Evolutionary conservation across 2,888 invertebrate species (phyloP), one percentile per base, ranked within the genome.

Genomic region (Rhaphigaster nebulosa): DNA sequence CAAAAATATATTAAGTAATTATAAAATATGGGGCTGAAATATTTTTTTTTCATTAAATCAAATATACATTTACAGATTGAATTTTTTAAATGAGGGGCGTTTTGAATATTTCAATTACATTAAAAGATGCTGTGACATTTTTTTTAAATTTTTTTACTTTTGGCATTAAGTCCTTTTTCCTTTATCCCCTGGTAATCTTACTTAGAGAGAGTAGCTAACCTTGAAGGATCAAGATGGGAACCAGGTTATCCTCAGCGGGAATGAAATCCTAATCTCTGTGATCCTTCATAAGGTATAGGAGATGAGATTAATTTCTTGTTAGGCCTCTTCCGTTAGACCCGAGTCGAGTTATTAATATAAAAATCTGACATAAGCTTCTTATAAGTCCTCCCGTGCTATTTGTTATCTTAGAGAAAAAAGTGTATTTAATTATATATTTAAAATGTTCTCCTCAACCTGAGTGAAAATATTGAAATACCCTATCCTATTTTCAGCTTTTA

Each of bases 401-500:
- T 65, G 65, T 29, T 65, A 65, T 65, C 65, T 13, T 29, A 65
- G 65, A 13, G n/a, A 29, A 29, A 26, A 29, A 65, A 1, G n/a
- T 65, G n/a, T 65, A 65, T 65, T 65, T 65, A 65, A 65, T 65
- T 65, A 65, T 60, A 60, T n/a, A 60, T 60, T 60, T 60, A n/a
- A 60, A 60, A n/a, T 60, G n/a, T 60, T 5, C 23, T 23, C 23
- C 20, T 54, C 23, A 23, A 23, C 15, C 10, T 52, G 45, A 6
- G 10, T 45, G 6, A 6, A 45, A 45, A 45, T 45, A 45, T 45
- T 45, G 10, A 45, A 6, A 45, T 45, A 45, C n/a, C n/a, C n/a
- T n/a, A n/a, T n/a, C n/a, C n/a, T n/a, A n/a, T n/a, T n/a, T n/a
- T n/a, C n/a, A n/a, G n/a, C n/a, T n/a, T n/a, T n/a, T n/a, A n/a